Conservation (phyloP, 1,140 invertebrate genomes). For the Aphelinus certus region DNA sequence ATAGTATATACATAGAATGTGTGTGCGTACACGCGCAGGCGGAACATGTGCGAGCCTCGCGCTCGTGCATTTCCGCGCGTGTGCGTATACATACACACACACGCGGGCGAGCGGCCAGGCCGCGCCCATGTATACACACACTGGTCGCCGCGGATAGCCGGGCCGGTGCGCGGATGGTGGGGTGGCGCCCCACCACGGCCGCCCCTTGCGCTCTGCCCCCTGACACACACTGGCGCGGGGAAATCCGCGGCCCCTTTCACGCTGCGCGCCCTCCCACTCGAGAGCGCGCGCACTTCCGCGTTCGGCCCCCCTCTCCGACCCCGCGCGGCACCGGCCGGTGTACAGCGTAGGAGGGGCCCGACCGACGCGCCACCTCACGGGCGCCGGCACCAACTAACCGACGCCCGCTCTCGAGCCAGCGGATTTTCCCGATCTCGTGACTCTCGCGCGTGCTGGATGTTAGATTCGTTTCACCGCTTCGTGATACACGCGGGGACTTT, state of each 20-base stretch:
- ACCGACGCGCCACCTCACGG: slow-evolving; percentile 52
- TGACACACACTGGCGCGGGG: background rate
- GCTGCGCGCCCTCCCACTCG: background rate
- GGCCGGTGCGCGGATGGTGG: background rate
- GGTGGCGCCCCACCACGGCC: background rate
- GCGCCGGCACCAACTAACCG: slow-evolving; percentile 48
- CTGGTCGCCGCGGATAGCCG: background rate
- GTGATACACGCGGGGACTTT: background rate
- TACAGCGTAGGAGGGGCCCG: slow-evolving; percentile 1
- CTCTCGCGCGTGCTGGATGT: slow-evolving; percentile 23
- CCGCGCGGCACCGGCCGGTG: background rate
- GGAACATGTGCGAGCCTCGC: no score
- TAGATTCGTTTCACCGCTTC: background rate
- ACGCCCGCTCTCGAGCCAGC: no score
- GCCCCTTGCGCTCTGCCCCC: background rate
- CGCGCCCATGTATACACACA: slow-evolving; percentile 40
- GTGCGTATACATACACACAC: no score
- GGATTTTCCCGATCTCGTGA: background rate
- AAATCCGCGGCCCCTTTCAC: slow-evolving; percentile 27
- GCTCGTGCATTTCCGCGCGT: no score
- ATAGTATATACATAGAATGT: no score
- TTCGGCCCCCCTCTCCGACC: slow-evolving; percentile 15
- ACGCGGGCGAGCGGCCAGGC: no score
- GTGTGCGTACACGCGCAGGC: no score
- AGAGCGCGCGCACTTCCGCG: slow-evolving; percentile 37